Percentiles rank a stretch among this genome's conserved stretches.
These are phyloP conservation scores for Progne subis DNA, from an alignment of 2,113 vertebrate genomes.

Conservation along the genomic window DNA sequence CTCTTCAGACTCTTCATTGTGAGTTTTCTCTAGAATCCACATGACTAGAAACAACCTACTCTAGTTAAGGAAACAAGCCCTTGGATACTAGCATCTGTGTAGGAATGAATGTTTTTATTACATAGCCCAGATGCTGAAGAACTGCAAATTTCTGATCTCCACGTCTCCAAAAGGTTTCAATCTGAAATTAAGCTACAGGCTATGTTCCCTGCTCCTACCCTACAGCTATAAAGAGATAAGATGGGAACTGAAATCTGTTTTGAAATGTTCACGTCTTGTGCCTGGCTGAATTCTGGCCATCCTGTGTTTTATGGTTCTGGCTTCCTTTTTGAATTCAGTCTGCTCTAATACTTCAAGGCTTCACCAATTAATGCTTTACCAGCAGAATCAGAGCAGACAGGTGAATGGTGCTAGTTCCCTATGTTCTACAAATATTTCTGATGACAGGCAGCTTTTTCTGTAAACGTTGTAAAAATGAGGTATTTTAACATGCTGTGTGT, in stretches of 20 bases:
- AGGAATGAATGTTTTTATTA: background rate
- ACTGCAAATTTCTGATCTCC: background rate
- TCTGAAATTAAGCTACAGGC: background rate
- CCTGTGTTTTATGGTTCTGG: background rate
- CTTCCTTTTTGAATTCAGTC: background rate
- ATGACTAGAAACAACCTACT: background rate
- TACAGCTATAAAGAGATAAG: background rate
- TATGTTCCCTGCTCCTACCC: background rate
- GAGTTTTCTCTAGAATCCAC: background rate
- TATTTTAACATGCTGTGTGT: background rate
- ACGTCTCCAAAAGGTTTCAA: background rate
- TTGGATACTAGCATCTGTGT: background rate
- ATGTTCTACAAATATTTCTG: background rate
- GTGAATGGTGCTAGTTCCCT: background rate
- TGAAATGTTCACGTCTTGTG: background rate
- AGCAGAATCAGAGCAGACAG: background rate
- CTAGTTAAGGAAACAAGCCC: background rate
- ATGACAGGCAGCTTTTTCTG: background rate
- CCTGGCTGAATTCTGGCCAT: background rate
- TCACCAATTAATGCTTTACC: background rate
- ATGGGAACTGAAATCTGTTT: background rate
- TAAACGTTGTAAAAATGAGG: background rate
- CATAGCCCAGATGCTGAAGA: background rate
- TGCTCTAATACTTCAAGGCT: background rate
- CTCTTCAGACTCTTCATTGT: background rate